phyloP scores from a whole-genome alignment of 1,140 invertebrate genomes.

The Leptopilina boulardi region DNA sequence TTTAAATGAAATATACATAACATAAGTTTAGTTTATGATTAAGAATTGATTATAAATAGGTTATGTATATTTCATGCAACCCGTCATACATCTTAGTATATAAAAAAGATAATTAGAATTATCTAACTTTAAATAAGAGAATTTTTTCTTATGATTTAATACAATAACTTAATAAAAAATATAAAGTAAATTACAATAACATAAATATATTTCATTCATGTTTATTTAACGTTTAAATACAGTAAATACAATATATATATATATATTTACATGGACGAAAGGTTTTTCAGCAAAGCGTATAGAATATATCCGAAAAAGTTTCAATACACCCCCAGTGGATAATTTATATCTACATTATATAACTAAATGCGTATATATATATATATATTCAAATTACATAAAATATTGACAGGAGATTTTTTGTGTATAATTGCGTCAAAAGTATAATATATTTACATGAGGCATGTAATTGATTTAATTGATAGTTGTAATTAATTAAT shows the following conservation, averaged over 20 bases:
- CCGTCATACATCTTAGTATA: no score
- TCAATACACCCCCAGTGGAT: neutral
- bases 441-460: neutral
- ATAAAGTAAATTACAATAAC: neutral
- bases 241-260: slow-evolving; percentile 2
- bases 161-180: no score
- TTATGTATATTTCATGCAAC: no score
- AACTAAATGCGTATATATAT: neutral
- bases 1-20: no score
- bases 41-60: no score
- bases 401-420: slow-evolving; percentile 18
- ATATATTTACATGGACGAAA: neutral
- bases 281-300: neutral
- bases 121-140: no score
- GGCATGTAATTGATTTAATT: neutral
- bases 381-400: slow-evolving; percentile 21
- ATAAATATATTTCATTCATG: neutral
- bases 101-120: no score
- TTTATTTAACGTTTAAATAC: neutral
- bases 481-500: no score
- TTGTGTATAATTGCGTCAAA: neutral
- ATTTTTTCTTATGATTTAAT: no score
- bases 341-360: no score
- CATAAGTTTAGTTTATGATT: no score
- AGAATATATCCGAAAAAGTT: neutral